Evolutionary conservation across 2,797 vertebrate genomes (phyloP), one percentile per base, ranked within the genome.

Genomic region (Onychomys arenicola): DNA sequence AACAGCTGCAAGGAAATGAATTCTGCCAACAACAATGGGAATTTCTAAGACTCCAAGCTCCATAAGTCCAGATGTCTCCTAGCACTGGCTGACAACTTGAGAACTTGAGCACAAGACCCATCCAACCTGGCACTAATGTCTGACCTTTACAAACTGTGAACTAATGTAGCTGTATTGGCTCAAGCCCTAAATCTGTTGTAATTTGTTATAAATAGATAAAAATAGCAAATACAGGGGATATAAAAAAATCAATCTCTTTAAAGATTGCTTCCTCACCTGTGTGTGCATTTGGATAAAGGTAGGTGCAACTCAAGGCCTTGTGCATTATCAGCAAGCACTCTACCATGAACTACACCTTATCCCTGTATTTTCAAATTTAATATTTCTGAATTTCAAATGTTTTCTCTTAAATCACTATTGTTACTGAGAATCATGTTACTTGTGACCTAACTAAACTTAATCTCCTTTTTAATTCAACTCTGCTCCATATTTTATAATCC

Each of bases 201-300:
- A 63, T 78, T 84, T 94, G 19, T 84, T 86, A 88, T 4, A 52
- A 4, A 90, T 49, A 92, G 27, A 69, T n/a, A 88, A 76, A 93
- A 96, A 69, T 61, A 61, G 17, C 9, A 57, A 94, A 89, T 12
- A 93, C 14, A 85, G 34, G n/a, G 63, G 5, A 55, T 46, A 21
- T 46, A 57, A 46, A 89, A 89, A 43, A 80, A 65, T 27, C 76
- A 49, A 91, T n/a, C 17, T 57, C 46, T 82, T 86, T 12, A 37
- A 85, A 67, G n/a, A 59, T 5, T 59, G 75, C 21, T 85, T 94
- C 32, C 69, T 78, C n/a, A 34, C 14, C 17, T 67, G 76, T 52
- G 23, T 67, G 25, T 40, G 14, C 5, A 46, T 65, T 61, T 78
- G 43, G 59, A 61, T n/a, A 27, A 49, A 23, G 16, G 7, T 21